A percentile compares a stretch with the other conserved stretches of the same genome.
Conservation (phyloP, 2,888 invertebrate genomes). For the Melanostoma scalare region DNA sequence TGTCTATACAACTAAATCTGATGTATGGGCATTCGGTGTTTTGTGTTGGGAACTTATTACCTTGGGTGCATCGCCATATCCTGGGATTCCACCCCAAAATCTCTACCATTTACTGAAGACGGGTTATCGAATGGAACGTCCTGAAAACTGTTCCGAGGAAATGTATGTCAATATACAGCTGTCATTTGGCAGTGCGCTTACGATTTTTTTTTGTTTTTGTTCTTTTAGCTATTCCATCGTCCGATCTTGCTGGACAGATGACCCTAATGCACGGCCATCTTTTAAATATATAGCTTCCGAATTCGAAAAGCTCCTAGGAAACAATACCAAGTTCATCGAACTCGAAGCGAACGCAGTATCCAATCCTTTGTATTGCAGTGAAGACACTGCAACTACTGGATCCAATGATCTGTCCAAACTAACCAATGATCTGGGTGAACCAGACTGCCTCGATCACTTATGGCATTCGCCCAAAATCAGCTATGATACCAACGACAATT, state of each 20-base stretch:
- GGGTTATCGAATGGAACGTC: conserved; percentile 91
- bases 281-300: conserved; percentile 84
- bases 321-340: conserved; percentile 88
- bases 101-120: conserved; percentile 89
- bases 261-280: conserved; percentile 85
- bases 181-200: no score
- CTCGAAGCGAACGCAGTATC: conserved; percentile 86
- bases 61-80: conserved; percentile 90
- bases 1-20: conserved; percentile 89
- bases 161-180: conserved; percentile 75
- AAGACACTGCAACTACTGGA: conserved; percentile 74
- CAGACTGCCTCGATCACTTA: conserved; percentile 79
- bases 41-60: conserved; percentile 90
- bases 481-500: conserved; percentile 78
- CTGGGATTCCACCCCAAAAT: conserved; percentile 90
- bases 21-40: conserved; percentile 91
- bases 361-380: conserved; percentile 85
- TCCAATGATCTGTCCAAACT: conserved; percentile 75
- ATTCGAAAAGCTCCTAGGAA: conserved; percentile 88
- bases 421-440: conserved; percentile 75
- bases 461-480: conserved; percentile 80
- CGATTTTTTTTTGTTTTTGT: neutral
- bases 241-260: conserved; percentile 86
- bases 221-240: conserved; percentile 78
- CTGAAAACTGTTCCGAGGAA: conserved; percentile 87